Evolutionary conservation across 2,888 invertebrate species (phyloP), one percentile per base, ranked within the genome.

Genomic region (Melanostoma scalare): DNA sequence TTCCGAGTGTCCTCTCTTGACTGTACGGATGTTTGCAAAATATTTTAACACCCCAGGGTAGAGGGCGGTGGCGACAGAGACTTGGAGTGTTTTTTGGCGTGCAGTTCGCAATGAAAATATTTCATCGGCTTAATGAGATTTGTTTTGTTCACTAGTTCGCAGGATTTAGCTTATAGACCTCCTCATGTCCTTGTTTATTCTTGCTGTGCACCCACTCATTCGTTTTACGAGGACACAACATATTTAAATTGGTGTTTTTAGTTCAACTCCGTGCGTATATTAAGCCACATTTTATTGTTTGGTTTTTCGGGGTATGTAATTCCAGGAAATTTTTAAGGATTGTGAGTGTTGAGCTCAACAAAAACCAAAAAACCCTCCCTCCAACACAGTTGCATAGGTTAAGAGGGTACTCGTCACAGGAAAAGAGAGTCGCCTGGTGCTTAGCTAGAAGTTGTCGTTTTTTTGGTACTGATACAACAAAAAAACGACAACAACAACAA

Each of bases 91-190:
- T 40, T 58, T 58, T 9, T 42, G 38, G 8, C 36, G 42, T 80
- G 68, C 74, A 80, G 58, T 75, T 67, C 33, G 48, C 58, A 72
- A 53, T 71, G 48, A 76, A 71, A 75, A 71, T 53, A 60, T 71
- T 71, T 67, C 71, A 72, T 67, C 80, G 76, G 60, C 65, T 76
- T 81, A 81, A 76, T 81, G 76, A 76, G 80, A 81, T 71, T 81
- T 80, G 80, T 75, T 71, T 71, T 79, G 67, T 74, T 46, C 46
- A 9, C 61, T 46, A 53, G 38, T 60, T 72, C 48, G 48, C 46
- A 68, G 76, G 71, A 76, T 56, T 76, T 72, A 55, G 67, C 56
- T 72, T 67, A 67, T 46, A 33, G 33, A 20, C 20, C 20, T 61
- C 42, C 35, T 58, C 9, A 31, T 40, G 31, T 42, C 20, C 35